Conservation (phyloP, 1,140 invertebrate genomes). For the Drosophila micromelanica region DNA sequence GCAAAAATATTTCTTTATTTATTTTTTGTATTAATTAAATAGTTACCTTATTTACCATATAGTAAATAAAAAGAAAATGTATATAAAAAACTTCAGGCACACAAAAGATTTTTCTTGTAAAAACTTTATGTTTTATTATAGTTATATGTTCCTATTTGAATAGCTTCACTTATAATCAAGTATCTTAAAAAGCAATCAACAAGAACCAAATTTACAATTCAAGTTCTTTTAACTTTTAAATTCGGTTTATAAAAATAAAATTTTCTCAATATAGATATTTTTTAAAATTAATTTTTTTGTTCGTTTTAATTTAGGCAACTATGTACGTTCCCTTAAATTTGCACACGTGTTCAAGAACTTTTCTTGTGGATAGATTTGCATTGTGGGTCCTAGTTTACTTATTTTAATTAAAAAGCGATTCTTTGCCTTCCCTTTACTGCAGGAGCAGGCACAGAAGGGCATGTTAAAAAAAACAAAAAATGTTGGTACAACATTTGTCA, state of each 20-base stretch:
- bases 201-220: neutral
- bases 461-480: slow-evolving; percentile 7
- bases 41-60: too few species aligned
- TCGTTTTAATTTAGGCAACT: neutral
- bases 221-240: neutral
- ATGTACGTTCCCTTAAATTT: neutral
- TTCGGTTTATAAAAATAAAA: neutral
- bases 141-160: too few species aligned
- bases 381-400: slow-evolving; percentile 18
- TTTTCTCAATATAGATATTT: neutral
- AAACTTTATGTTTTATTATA: too few species aligned
- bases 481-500: slow-evolving; percentile 25
- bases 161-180: too few species aligned
- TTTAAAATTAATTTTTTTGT: neutral
- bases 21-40: neutral
- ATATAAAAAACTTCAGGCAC: too few species aligned
- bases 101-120: too few species aligned
- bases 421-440: neutral
- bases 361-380: slow-evolving; percentile 2
- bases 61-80: too few species aligned
- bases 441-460: neutral
- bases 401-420: slow-evolving; percentile 36
- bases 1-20: slow-evolving; percentile 4
- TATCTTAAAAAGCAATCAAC: too few species aligned
- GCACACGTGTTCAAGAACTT: slow-evolving; percentile 1